Conservation (phyloP, 2,113 vertebrate genomes). For the Sminthopsis crassicaudata region DNA sequence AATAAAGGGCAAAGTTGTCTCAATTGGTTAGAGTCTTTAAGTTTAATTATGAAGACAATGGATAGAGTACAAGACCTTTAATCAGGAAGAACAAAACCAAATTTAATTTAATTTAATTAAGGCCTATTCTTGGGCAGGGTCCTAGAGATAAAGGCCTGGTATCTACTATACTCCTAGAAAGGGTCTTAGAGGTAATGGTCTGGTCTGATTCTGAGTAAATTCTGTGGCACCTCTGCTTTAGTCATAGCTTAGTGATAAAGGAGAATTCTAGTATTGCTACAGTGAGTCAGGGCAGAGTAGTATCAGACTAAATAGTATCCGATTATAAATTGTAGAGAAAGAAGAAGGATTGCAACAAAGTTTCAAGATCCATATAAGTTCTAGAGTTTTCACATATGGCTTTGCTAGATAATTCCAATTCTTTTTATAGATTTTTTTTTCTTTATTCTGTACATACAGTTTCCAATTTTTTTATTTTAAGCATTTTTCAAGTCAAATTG, state of each 20-base stretch:
- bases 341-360: not conserved
- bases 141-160: too few relatives aligned
- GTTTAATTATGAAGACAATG: not conserved
- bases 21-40: not conserved
- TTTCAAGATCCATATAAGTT: not conserved
- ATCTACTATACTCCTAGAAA: not conserved
- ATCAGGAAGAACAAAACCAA: not conserved
- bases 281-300: not conserved
- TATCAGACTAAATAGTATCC: not conserved
- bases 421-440: slow-evolving; percentile 27
- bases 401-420: slow-evolving; percentile 7
- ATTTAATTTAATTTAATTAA: not conserved
- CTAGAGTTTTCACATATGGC: slow-evolving; percentile 29
- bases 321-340: not conserved
- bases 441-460: not conserved
- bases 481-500: not conserved
- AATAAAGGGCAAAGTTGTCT: not conserved
- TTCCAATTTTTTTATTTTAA: slow-evolving; percentile 33
- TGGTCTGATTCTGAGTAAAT: not conserved
- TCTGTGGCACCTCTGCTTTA: not conserved
- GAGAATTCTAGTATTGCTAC: not conserved
- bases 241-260: not conserved
- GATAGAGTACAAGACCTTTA: not conserved
- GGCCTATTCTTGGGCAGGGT: not conserved
- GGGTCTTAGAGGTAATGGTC: not conserved